phyloP scores from a whole-genome alignment of 37 sponge, comb jelly and placozoan species.

The Mnemiopsis leidyi region DNA sequence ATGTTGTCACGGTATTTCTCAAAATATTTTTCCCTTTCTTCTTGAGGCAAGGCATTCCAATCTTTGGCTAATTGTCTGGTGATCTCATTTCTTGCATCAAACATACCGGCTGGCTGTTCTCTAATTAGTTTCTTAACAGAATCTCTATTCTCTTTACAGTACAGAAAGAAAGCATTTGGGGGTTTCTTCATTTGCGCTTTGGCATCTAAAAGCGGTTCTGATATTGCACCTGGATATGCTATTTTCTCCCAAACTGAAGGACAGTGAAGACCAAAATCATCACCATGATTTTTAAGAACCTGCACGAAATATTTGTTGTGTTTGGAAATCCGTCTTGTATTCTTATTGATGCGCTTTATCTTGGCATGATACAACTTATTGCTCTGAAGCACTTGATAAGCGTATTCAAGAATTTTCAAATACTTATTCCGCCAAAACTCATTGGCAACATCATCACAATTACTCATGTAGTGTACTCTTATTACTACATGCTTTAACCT shows the following conservation, averaged over 20 bases:
- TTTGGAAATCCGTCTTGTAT: slow-evolving; percentile 14
- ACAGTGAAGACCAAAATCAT: slow-evolving; percentile 56
- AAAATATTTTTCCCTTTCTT: slow-evolving; percentile 63
- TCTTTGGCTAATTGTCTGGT: slow-evolving; percentile 48
- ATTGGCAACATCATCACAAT: slow-evolving; percentile 28
- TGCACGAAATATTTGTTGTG: slow-evolving; percentile 62
- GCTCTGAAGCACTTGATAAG: slow-evolving; percentile 15
- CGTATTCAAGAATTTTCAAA: slow-evolving; percentile 34
- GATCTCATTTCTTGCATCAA: slow-evolving; percentile 45
- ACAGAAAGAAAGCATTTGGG: slow-evolving; percentile 56
- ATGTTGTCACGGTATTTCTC: slow-evolving; percentile 63
- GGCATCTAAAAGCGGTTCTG: slow-evolving; percentile 51
- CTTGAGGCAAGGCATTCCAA: slow-evolving; percentile 62
- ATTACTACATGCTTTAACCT: too few relatives aligned
- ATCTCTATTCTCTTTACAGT: slow-evolving; percentile 57
- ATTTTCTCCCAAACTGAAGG: slow-evolving; percentile 66
- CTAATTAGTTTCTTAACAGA: slow-evolving; percentile 36
- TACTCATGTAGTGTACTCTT: slow-evolving; percentile 7
- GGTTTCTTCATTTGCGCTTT: slow-evolving; percentile 63
- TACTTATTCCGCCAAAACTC: slow-evolving; percentile 43
- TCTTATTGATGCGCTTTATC: slow-evolving; percentile 47
- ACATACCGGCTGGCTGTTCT: slow-evolving; percentile 22
- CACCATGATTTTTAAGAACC: slow-evolving; percentile 54
- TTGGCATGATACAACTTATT: slow-evolving; percentile 38
- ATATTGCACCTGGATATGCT: slow-evolving; percentile 62